Conservation (phyloP, 2,888 invertebrate genomes). For the Caenorhabditis doughertyi region DNA sequence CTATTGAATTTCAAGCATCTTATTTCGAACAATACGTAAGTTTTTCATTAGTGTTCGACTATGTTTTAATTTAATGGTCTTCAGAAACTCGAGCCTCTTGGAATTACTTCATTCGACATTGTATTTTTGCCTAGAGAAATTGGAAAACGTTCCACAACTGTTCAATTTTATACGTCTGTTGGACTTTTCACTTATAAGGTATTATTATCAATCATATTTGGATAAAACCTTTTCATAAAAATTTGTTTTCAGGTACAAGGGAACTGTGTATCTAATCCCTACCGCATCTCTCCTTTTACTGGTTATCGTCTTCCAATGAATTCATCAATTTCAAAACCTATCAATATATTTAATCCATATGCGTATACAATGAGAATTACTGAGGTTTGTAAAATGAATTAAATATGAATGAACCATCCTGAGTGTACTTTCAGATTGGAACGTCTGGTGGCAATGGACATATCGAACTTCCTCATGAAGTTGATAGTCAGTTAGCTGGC, state of each 20-base stretch:
- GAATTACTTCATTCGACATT: conserved; percentile 95
- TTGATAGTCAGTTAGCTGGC: conserved; percentile 87
- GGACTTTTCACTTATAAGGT: conserved; percentile 88
- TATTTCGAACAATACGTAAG: conserved; percentile 64
- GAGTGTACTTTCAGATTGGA: conserved; percentile 85
- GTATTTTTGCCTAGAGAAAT: conserved; percentile 95
- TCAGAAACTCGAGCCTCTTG: conserved; percentile 91
- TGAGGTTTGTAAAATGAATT: conserved; percentile 53
- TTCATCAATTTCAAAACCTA: conserved; percentile 88
- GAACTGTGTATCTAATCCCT: conserved; percentile 92
- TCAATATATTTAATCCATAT: conserved; percentile 94
- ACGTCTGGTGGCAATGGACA: conserved; percentile 90
- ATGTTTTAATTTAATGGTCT: conserved; percentile 76
- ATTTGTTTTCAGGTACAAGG: conserved; percentile 83
- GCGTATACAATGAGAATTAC: conserved; percentile 90
- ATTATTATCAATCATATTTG: background rate
- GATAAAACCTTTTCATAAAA: background rate
- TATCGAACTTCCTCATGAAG: conserved; percentile 89
- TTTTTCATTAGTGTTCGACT: conserved; percentile 13
- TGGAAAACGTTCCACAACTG: conserved; percentile 91
- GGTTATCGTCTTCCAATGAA: conserved; percentile 94
- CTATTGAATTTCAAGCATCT: conserved; percentile 68
- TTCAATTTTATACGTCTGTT: conserved; percentile 95
- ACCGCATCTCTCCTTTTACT: conserved; percentile 92
- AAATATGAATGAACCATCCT: background rate